Evolutionary conservation across 2,797 vertebrate species (phyloP), one percentile per base, ranked within the genome.

Genomic region (Cryptoblepharus egeriae): DNA sequence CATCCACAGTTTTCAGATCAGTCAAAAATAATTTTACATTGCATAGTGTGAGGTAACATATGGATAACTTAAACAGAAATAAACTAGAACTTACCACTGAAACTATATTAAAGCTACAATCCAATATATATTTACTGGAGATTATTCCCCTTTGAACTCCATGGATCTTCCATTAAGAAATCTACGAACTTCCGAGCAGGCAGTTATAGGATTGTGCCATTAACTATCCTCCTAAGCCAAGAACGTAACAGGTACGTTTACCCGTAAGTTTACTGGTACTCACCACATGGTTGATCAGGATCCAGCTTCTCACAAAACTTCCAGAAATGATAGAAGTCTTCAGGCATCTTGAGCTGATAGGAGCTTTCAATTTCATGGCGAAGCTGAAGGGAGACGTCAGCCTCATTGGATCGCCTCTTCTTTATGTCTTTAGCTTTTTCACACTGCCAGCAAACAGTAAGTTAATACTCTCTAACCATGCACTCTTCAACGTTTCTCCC

Each of bases 301-400:
- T 95, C 89, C 73, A 98, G 94, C 0, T 96, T 95, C 82, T 96
- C 95, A 94, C 98, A 99, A 91, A 99, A 98, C 75, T 96, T 96
- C 98, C 98, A 99, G 79, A 99, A 98, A 72, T 97, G 96, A 85
- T 97, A 99, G 88, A 99, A 97, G 87, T 99, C 98, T 81, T 98
- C 97, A 37, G 98, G 98, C 94, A 99, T 96, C 8, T 94, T 93
- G 49, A 99, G 96, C 35, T 87, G 94, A 88, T 98, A 99, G 60
- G 96, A 95, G 6, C 83, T 90, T 92, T 96, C 92, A 32, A 97
- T 93, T 89, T 99, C 97, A 84, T 96, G 96, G 2, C 92, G 94
- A 74, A 97, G 92, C 22, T 93, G 93, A 1, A 82, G 81, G 0
- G 94, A 75, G 63, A 96, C 87, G n/a, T 91, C 92, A 26, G 92